Conservation (phyloP, 37 sponge, comb jelly and placozoan species). For the Ianthella basta region DNA sequence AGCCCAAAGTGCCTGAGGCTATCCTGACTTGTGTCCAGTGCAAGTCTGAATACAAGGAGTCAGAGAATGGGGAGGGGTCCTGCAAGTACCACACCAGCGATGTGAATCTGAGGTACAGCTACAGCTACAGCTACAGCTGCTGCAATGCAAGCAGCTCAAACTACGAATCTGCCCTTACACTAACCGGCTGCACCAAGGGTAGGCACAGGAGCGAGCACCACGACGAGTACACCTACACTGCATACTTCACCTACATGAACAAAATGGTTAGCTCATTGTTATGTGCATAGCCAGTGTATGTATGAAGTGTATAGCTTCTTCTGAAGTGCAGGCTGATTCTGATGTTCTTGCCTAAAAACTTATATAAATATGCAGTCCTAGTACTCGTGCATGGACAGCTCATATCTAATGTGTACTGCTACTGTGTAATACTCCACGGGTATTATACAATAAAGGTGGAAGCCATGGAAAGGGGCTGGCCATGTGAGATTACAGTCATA, state of each 20-base stretch:
- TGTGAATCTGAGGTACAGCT: not conserved
- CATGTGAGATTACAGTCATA: slow-evolving; percentile 16
- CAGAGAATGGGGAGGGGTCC: slow-evolving; percentile 65
- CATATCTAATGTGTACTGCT: too few species aligned
- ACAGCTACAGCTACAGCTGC: slow-evolving; percentile 44
- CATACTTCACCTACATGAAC: slow-evolving; percentile 58
- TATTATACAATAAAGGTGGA: too few species aligned
- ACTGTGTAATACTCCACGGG: not conserved
- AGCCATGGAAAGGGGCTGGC: too few species aligned
- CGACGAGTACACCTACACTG: slow-evolving; percentile 52
- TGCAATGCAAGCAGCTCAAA: slow-evolving; percentile 38
- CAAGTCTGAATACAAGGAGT: slow-evolving; percentile 67
- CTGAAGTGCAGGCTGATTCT: slow-evolving; percentile 2
- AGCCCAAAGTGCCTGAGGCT: slow-evolving; percentile 64
- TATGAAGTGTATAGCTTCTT: not conserved
- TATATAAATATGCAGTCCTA: too few species aligned
- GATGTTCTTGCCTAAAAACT: too few species aligned
- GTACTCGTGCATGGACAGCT: not conserved
- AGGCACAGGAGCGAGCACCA: slow-evolving; percentile 73
- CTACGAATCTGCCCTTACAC: slow-evolving; percentile 22
- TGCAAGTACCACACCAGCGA: slow-evolving; percentile 60
- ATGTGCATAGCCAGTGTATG: not conserved
- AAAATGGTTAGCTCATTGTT: slow-evolving; percentile 40
- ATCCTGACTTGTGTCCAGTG: slow-evolving; percentile 80
- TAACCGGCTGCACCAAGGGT: slow-evolving; percentile 70